phyloP scores from a whole-genome alignment of 2,888 invertebrate species.

The Leptogaster cylindrica region DNA sequence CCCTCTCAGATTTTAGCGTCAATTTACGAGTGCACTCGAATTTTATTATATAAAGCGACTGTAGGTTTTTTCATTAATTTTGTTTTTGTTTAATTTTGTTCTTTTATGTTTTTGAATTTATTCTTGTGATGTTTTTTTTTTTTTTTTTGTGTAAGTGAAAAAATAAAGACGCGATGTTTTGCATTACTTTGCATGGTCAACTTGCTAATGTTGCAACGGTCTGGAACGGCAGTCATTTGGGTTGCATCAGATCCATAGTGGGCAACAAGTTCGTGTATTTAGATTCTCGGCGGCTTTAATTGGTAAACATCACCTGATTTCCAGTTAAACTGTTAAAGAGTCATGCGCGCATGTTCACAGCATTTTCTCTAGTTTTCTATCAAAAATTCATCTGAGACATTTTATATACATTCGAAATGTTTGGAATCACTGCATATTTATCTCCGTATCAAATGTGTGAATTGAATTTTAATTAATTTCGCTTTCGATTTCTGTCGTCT shows the following conservation, averaged over 20 bases:
- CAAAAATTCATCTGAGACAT: slow-evolving; percentile 7
- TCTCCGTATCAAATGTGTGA: too few relatives aligned
- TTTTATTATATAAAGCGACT: too few relatives aligned
- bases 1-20: too few relatives aligned
- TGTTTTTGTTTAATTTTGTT: too few relatives aligned
- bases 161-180: slow-evolving; percentile 19
- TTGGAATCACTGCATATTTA: neutral
- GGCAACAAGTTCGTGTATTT: neutral
- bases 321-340: too few relatives aligned
- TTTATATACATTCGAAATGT: neutral
- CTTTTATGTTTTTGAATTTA: too few relatives aligned
- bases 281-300: slow-evolving; percentile 28
- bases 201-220: slow-evolving; percentile 28
- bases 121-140: too few relatives aligned
- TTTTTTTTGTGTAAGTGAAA: too few relatives aligned
- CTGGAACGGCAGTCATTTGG: slow-evolving; percentile 32
- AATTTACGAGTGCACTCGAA: too few relatives aligned
- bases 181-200: slow-evolving; percentile 21
- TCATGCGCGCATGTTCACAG: neutral
- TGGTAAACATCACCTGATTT: slow-evolving; percentile 32
- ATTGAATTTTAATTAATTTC: too few relatives aligned
- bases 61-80: too few relatives aligned
- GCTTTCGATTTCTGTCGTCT: slow-evolving; percentile 33
- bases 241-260: slow-evolving; percentile 23
- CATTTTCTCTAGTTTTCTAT: slow-evolving; percentile 23